Conservation (phyloP, 2,113 vertebrate species). For the Carollia perspicillata region DNA sequence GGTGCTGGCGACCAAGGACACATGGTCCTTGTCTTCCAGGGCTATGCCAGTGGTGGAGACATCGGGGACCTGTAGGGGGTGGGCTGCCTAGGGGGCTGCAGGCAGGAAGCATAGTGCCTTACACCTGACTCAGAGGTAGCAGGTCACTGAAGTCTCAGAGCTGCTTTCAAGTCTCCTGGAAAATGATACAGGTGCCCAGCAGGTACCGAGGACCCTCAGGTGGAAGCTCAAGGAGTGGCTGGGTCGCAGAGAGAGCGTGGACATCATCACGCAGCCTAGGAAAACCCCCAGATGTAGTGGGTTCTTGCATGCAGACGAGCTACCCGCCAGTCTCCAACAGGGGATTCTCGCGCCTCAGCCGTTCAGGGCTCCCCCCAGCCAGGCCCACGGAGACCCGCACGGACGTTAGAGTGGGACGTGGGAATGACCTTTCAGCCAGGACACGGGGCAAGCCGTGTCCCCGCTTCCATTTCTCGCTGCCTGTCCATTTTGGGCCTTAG, state of each 20-base stretch:
- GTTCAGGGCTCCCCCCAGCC: accelerated
- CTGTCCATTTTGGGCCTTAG: accelerated
- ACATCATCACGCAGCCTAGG: neutral
- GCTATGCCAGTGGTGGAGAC: neutral
- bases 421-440: neutral
- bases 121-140: neutral
- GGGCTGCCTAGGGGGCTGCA: too few relatives aligned
- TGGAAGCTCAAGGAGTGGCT: neutral
- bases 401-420: neutral
- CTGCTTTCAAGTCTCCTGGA: neutral
- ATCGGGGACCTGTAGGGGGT: too few relatives aligned
- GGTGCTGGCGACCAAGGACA: neutral
- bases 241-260: neutral
- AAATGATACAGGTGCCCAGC: neutral
- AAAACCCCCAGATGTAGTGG: too few relatives aligned
- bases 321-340: neutral
- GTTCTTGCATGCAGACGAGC: neutral
- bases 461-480: too few relatives aligned
- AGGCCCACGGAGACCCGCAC: neutral
- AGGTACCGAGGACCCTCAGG: neutral
- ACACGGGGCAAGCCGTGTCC: accelerated
- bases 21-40: neutral
- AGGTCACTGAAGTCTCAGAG: neutral
- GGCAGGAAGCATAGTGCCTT: too few relatives aligned
- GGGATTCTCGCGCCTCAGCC: neutral